Base-by-base conservation (phyloP, 2,113 vertebrate species). In the Chascanopsetta lugubris region DNA sequence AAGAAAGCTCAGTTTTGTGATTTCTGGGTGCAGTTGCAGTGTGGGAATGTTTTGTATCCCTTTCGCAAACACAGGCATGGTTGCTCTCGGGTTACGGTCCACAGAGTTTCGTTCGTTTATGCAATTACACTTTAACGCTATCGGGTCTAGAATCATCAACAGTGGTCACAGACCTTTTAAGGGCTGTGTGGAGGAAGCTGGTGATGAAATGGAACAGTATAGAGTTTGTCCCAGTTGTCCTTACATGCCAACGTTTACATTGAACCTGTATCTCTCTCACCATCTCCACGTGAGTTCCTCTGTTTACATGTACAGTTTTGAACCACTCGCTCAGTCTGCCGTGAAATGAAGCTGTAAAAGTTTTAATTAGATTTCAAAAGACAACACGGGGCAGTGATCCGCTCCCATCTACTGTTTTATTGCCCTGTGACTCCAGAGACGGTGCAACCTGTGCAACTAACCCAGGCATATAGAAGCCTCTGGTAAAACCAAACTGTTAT, bases 281-380 rank as follows among this genome's bases (percentile, higher is more conserved):
- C 36, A 4, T 36, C 20, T 70, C 8, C 49, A 34, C 61, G 51
- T 26, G 36, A 59, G 21, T 36, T 46, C 38, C 9, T 53, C 20
- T 65, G 36, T 69, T 75, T 47, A 38, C 8, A 43, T 46, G 21
- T 18, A 21, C n/a, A 25, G 72, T 77, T 56, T 58, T 29, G n/a
- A n/a, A n/a, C 32, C 32, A 53, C 45, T 58, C 4, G 18, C 46
- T 63, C 63, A 34, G 62, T 49, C 55, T 61, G 38, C 34, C 61
- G 55, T 43, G 36, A 77, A 75, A 69, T 60, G 17, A 26, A 36
- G 47, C 67, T 75, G 29, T 85, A 79, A 84, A 86, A 77, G 21
- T 64, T 75, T 59, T 70, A 84, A 79, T 80, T 74, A 75, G 47
- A 82, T 84, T 75, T 83, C 17, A 65, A 63, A 73, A 61, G 71